Conservation (phyloP, 2,888 invertebrate species). For the Yponomeuta malinellus region DNA sequence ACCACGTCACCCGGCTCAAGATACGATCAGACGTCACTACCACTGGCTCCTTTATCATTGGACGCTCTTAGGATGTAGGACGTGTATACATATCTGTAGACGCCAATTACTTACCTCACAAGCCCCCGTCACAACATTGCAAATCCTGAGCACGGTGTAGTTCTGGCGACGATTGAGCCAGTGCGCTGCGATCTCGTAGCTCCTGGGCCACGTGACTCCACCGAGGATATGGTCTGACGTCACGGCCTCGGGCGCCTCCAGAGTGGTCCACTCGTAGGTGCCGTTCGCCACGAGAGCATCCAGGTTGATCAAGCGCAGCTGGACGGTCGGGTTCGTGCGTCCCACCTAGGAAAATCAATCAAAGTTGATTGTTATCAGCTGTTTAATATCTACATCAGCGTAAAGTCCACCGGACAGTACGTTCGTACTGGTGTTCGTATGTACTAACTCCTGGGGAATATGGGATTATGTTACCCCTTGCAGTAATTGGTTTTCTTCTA, state of each 20-base stretch:
- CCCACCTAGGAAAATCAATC: constrained; percentile 72
- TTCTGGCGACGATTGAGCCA: constrained; percentile 94
- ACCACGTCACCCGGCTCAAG: too few relatives aligned
- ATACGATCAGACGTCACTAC: too few relatives aligned
- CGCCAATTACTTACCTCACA: constrained; percentile 40
- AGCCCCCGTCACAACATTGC: constrained; percentile 48
- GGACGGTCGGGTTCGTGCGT: constrained; percentile 82
- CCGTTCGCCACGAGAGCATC: constrained; percentile 32
- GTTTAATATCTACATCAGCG: too few relatives aligned
- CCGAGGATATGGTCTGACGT: constrained; percentile 80
- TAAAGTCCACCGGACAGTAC: too few relatives aligned
- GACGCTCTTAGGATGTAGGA: too few relatives aligned
- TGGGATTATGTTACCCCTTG: too few relatives aligned
- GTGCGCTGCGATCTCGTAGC: constrained; percentile 79
- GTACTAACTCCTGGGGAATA: too few relatives aligned
- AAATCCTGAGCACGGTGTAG: constrained; percentile 77
- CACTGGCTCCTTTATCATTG: too few relatives aligned
- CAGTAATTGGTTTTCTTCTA: too few relatives aligned
- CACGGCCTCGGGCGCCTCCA: constrained; percentile 67
- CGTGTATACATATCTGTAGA: too few relatives aligned
- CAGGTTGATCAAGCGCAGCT: constrained; percentile 78
- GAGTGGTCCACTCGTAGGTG: constrained; percentile 33
- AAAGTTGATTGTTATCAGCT: neutral
- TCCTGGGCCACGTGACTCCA: constrained; percentile 83
- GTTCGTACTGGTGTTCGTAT: too few relatives aligned